Conservation (phyloP, 37 sponge, comb jelly and placozoan genomes). For the Chondrilla cf. caribensis region DNA sequence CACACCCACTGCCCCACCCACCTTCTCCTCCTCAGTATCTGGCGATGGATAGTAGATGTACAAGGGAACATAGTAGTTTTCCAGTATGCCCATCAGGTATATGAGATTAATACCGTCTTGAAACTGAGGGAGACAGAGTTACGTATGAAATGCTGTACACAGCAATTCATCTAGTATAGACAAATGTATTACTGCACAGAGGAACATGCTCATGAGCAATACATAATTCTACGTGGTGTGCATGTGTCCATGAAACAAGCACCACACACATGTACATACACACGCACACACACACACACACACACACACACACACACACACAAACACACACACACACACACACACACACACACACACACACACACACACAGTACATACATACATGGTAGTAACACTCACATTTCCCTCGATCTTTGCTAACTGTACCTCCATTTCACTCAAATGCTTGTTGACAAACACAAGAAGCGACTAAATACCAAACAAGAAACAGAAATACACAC, state of each 20-base stretch:
- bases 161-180: background rate
- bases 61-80: slow-evolving; percentile 90
- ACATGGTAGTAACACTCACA: background rate
- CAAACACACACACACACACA: background rate
- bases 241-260: too few relatives aligned
- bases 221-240: too few relatives aligned
- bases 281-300: too few relatives aligned
- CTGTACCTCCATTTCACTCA: slow-evolving; percentile 27
- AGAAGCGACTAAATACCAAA: slow-evolving; percentile 30
- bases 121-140: slow-evolving; percentile 57
- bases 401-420: slow-evolving; percentile 31
- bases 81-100: slow-evolving; percentile 86
- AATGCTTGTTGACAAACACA: slow-evolving; percentile 41
- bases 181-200: too few relatives aligned
- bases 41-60: slow-evolving; percentile 73
- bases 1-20: slow-evolving; percentile 4
- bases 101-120: slow-evolving; percentile 81
- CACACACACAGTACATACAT: too few relatives aligned
- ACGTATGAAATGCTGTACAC: too few relatives aligned
- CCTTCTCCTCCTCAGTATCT: slow-evolving; percentile 72
- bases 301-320: background rate
- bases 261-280: too few relatives aligned
- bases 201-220: too few relatives aligned
- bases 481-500: background rate
- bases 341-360: slow-evolving; percentile 21